Percentiles rank a stretch among this genome's conserved stretches.
These are phyloP conservation scores for Benthosema pterotum DNA, from an alignment of 2,797 vertebrate genomes.

Conservation along the genomic window DNA sequence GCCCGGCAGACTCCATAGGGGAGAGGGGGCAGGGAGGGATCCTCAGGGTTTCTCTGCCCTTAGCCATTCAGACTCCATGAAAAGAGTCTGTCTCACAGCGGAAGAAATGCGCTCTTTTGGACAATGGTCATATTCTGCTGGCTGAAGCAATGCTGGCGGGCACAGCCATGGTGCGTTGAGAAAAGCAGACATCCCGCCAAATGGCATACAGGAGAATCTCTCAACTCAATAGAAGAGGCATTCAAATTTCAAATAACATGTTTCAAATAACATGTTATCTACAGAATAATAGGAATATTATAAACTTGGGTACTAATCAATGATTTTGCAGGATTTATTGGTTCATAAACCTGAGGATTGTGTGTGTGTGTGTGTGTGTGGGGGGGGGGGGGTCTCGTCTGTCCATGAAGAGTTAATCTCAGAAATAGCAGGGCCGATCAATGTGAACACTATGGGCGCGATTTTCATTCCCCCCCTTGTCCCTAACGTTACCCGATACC, in stretches of 20 bases:
- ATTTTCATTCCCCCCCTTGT: too few species aligned
- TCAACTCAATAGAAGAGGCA: slow-evolving; percentile 25
- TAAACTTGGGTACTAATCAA: too few species aligned
- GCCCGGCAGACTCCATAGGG: slow-evolving; percentile 55
- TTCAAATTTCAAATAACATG: slow-evolving; percentile 38
- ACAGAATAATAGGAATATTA: too few species aligned
- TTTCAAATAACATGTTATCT: not conserved
- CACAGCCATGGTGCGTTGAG: slow-evolving; percentile 18
- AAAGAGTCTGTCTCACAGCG: slow-evolving; percentile 59
- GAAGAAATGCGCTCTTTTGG: slow-evolving; percentile 41
- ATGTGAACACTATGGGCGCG: too few species aligned
- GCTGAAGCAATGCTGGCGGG: slow-evolving; percentile 24
- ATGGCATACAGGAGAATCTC: slow-evolving; percentile 9
- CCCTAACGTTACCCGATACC: too few species aligned
- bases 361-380: too few species aligned
- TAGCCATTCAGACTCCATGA: slow-evolving; percentile 49
- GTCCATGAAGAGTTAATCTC: too few species aligned
- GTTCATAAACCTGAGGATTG: too few species aligned
- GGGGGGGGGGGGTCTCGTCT: too few species aligned
- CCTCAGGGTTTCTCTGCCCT: slow-evolving; percentile 35
- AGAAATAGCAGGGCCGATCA: too few species aligned
- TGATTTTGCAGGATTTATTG: too few species aligned
- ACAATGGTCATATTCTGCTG: slow-evolving; percentile 76
- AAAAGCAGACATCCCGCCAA: slow-evolving; percentile 26
- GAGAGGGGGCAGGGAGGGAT: slow-evolving; percentile 32